Base-by-base conservation (phyloP, 2,113 vertebrate genomes). In the Dendrocopos noguchii region DNA sequence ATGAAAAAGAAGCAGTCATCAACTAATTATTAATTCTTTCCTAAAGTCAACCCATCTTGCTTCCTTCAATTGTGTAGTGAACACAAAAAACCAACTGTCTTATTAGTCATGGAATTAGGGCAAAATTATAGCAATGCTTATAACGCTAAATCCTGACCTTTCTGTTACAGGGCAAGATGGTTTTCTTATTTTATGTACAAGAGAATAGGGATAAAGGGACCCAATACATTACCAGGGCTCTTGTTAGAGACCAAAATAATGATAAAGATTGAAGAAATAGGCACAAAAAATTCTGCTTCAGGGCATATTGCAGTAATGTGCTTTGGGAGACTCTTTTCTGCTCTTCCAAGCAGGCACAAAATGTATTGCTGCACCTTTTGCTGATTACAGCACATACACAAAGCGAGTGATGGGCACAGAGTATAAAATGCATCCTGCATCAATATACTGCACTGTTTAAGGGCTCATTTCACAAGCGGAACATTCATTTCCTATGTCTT, bases 311-410 rank as follows among this genome's bases (percentile, higher is more conserved):
- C 42, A 52, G 22, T 66, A 91, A 61, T 90, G 57, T 87, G 64
- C 56, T 63, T 7, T 33, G 28, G 59, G 33, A 91, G 47, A 9
- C 71, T 56, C 52, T 96, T 93, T 82, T 93, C 67, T 92, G 74
- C 64, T 63, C 33, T 94, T 93, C 67, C 68, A 80, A 87, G 84
- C n/a, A 93, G 74, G 59, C 93, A 52, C 13, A 80, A 76, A 91
- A 76, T 74, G 19, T 79, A 25, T 57, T 34, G 46, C 73, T 84
- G 11, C 52, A 77, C 22, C 14, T 82, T 74, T 82, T 77, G 78
- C 56, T 87, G 84, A 94, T 91, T 91, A 61, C 46, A 82, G 67
- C 27, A 76, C 15, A 67, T 39, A 42, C 33, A 80, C 10, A 73
- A 81, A 24, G 36, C 17, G 2, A 68, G 13, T 61, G 71, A 61